phyloP scores from a whole-genome alignment of 1,140 invertebrate genomes.

The Meloidogyne chitwoodi region DNA sequence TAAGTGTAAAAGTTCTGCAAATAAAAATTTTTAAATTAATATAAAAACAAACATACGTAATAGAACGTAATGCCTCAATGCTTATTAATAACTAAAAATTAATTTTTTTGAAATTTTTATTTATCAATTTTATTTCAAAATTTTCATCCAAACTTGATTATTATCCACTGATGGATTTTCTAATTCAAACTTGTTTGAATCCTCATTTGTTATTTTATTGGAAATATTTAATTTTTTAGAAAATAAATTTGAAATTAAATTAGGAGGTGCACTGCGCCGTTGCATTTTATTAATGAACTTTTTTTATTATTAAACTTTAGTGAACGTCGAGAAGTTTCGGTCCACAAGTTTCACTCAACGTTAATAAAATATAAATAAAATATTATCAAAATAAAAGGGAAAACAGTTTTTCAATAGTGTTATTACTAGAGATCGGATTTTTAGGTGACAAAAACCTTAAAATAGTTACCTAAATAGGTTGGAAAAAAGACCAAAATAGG shows the following conservation, averaged over 20 bases:
- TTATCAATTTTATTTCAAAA: background rate
- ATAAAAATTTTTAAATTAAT: background rate
- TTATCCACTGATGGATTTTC: background rate
- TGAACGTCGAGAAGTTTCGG: too few species aligned
- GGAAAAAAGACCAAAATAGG: too few species aligned
- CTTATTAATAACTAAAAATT: background rate
- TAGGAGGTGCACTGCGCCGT: background rate
- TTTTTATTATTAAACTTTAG: too few species aligned
- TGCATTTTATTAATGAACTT: background rate
- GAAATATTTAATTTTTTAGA: background rate
- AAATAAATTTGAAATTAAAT: background rate
- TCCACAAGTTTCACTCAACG: too few species aligned
- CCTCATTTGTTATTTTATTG: background rate
- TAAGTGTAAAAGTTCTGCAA: constrained; percentile 34
- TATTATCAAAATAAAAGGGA: too few species aligned
- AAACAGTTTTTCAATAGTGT: too few species aligned
- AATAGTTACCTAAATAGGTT: too few species aligned
- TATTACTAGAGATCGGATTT: too few species aligned
- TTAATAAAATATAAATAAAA: too few species aligned
- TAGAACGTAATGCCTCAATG: background rate
- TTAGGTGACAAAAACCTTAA: too few species aligned
- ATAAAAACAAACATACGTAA: constrained; percentile 1
- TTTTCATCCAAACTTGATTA: background rate
- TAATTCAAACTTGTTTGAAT: background rate
- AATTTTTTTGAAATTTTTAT: background rate